phyloP scores from a whole-genome alignment of 2,797 vertebrate genomes.

The Helarctos malayanus region DNA sequence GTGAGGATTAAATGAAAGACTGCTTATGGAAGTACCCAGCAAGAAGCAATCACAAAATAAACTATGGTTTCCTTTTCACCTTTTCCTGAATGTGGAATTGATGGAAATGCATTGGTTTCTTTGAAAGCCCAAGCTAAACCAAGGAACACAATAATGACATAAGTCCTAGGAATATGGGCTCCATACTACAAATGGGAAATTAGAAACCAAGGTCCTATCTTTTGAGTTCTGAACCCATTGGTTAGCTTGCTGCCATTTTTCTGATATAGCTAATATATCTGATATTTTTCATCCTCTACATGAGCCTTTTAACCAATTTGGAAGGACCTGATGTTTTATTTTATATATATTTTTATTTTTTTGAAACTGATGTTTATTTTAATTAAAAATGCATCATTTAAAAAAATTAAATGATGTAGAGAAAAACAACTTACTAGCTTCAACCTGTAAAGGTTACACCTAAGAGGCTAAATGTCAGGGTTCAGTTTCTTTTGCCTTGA shows the following conservation, averaged over 20 bases:
- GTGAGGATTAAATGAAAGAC: constrained; percentile 50
- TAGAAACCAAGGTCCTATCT: not conserved
- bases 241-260: constrained; percentile 56
- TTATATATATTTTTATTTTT: not conserved
- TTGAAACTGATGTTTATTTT: constrained; percentile 8
- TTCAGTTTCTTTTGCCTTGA: constrained; percentile 41
- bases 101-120: constrained; percentile 34
- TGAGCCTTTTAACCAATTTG: not conserved
- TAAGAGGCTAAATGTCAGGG: not conserved
- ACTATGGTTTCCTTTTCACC: not conserved
- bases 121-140: constrained; percentile 46
- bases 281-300: not conserved
- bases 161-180: not conserved
- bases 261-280: not conserved
- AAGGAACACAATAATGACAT: not conserved
- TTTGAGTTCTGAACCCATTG: not conserved
- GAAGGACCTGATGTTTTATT: not conserved
- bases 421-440: not conserved
- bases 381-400: not conserved
- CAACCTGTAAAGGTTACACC: constrained; percentile 12
- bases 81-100: constrained; percentile 60
- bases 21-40: not conserved
- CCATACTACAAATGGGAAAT: not conserved
- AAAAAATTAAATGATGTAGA: not conserved
- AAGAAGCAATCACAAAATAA: constrained; percentile 52